These are phyloP conservation scores for Synergus japonicus DNA, from an alignment of 2,888 invertebrate species.

Conservation along the genomic window DNA sequence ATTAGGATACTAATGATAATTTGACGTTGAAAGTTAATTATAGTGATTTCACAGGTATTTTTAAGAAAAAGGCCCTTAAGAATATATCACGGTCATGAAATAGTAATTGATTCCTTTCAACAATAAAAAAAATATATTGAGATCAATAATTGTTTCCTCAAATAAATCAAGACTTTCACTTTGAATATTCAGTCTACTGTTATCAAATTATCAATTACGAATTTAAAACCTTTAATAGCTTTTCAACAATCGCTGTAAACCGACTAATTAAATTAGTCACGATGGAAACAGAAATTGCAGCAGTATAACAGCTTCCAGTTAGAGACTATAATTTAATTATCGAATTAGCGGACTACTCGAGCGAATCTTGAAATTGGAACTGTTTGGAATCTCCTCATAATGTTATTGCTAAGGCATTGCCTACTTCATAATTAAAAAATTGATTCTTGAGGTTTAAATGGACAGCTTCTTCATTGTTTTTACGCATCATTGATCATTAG, in stretches of 20 bases:
- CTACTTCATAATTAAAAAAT: not conserved
- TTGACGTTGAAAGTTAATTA: not conserved
- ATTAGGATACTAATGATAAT: not conserved
- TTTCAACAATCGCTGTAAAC: not conserved
- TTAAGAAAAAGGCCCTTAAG: no score
- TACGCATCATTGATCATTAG: constrained; percentile 23
- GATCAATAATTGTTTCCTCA: not conserved
- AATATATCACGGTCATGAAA: not conserved
- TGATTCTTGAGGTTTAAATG: not conserved
- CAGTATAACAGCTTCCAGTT: not conserved
- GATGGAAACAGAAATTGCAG: not conserved
- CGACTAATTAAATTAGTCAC: constrained; percentile 24
- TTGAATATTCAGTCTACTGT: not conserved
- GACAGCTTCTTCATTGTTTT: constrained; percentile 1
- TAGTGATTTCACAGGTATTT: no score
- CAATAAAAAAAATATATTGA: not conserved
- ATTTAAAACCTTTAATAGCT: not conserved
- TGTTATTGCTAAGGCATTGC: not conserved
- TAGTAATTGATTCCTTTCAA: not conserved
- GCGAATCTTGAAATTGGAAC: not conserved
- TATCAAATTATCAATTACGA: not conserved
- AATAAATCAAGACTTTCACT: not conserved
- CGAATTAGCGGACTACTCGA: constrained; percentile 11
- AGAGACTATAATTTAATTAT: constrained; percentile 37
- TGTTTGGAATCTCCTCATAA: not conserved